Base-by-base conservation (phyloP, 2,113 vertebrate species). In the Heterotilapia buettikoferi region DNA sequence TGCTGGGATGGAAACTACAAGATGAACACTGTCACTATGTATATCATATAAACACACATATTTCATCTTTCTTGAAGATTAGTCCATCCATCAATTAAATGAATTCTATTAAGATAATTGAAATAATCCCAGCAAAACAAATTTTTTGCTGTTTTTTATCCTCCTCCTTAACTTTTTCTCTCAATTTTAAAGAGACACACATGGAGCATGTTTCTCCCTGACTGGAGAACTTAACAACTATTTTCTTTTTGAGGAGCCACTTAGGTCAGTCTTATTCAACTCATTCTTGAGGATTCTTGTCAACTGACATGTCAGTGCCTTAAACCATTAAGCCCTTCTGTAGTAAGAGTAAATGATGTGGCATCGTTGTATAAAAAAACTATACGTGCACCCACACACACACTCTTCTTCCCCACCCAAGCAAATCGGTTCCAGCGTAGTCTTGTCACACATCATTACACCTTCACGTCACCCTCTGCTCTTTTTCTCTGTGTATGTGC, bases 381-480 rank as follows among this genome's bases (percentile, higher is more conserved):
- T 81, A 57, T 24, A 82, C 50, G 68, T 63, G 33, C 54, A 66
- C 63, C 43, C 54, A 66, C 45, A 53, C 83, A 40, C 57, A 84
- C 84, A 78, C 83, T n/a, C 54, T 19, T 47, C 57, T 54, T 78
- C 82, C 40, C n/a, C 68, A 24, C 78, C 85, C 90, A 88, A 54
- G 85, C 82, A 90, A 93, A 94, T 95, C 91, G 81, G 93, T 94
- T 92, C 86, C 66, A 89, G 78, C 84, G 73, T 73, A 89, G 86
- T 83, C 86, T 91, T 92, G 92, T 93, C 93, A 94, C 93, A 94
- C 93, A 90, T 89, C 93, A 93, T 95, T 95, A 94, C 91, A 86
- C 92, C 86, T 83, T 90, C 86, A 87, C 78, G 90, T 93, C 91
- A 90, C 92, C 91, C 61, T 71, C 54, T 83, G 80, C 87, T 90